A percentile compares a stretch with the other conserved stretches of the same genome.
Evolutionary conservation across 2,797 vertebrate genomes (phyloP).

Genomic region (Aselliscus stoliczkanus): DNA sequence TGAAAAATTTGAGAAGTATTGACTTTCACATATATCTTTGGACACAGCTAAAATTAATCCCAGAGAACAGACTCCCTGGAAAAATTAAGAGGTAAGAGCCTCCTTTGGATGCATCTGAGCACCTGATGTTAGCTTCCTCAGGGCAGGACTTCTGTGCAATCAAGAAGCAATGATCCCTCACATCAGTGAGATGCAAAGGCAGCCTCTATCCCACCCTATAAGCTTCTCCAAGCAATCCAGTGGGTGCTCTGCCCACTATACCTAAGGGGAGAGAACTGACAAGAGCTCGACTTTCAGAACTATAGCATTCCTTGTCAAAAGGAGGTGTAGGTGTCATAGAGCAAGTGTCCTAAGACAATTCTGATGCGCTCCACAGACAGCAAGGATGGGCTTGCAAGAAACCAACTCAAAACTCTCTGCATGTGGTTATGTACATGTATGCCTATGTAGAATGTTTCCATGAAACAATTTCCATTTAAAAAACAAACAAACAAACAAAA

Average conservation of each 20-base stretch:
- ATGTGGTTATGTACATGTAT: neutral
- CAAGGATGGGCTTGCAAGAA: neutral
- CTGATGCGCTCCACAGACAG: neutral
- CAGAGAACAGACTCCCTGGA: neutral
- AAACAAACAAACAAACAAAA: no score
- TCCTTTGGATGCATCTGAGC: neutral
- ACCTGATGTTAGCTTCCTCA: neutral
- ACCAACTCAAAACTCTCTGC: neutral
- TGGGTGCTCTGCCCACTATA: neutral
- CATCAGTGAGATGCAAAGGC: neutral
- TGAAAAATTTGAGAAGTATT: neutral
- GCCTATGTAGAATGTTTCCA: neutral
- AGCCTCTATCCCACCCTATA: neutral
- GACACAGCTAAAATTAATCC: neutral
- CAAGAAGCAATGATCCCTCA: neutral
- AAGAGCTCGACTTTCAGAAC: neutral
- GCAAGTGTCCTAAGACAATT: neutral
- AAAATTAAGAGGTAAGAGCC: neutral
- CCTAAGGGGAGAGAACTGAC: neutral
- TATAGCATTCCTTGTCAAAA: neutral
- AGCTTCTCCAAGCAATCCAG: neutral
- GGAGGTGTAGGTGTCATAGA: neutral
- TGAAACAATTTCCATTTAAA: neutral
- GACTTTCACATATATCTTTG: neutral
- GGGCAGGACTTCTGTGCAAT: neutral